A percentile compares a stretch with the other conserved stretches of the same genome.
These are phyloP conservation scores for Enteromius unitaeniatus DNA, from an alignment of 2,797 vertebrate species.

Conservation along the genomic window DNA sequence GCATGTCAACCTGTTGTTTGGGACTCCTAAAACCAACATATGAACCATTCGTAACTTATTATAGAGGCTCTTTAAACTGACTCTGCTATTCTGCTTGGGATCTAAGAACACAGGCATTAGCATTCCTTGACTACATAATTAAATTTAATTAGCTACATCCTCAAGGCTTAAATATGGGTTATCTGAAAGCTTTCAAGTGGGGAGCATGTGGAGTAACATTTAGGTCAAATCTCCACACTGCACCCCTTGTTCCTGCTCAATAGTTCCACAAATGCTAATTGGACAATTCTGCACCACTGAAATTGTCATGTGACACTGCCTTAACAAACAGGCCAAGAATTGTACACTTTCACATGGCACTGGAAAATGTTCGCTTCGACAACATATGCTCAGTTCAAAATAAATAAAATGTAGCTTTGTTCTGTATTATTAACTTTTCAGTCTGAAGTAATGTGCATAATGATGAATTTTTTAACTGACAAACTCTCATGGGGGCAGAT, in stretches of 20 bases:
- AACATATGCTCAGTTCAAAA: not conserved
- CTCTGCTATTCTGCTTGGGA: not conserved
- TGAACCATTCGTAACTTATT: too few species aligned
- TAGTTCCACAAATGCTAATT: conserved; percentile 32
- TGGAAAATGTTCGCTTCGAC: not conserved
- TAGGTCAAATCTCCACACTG: conserved; percentile 26
- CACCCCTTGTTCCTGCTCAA: conserved; percentile 18
- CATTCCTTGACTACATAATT: not conserved
- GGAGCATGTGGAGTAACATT: not conserved
- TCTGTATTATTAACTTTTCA: not conserved
- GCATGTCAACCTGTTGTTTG: too few species aligned
- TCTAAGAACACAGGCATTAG: not conserved
- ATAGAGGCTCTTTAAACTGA: not conserved
- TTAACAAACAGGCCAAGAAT: not conserved
- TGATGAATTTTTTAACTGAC: not conserved
- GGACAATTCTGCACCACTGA: conserved; percentile 27
- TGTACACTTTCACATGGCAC: not conserved
- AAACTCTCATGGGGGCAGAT: not conserved
- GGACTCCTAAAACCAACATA: too few species aligned
- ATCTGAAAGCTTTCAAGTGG: not conserved
- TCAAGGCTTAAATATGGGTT: not conserved
- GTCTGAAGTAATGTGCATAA: not conserved
- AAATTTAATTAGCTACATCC: not conserved
- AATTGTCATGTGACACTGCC: conserved; percentile 29
- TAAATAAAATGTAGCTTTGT: not conserved